Base-by-base conservation (phyloP, 2,797 vertebrate species). In the Channa striata region DNA sequence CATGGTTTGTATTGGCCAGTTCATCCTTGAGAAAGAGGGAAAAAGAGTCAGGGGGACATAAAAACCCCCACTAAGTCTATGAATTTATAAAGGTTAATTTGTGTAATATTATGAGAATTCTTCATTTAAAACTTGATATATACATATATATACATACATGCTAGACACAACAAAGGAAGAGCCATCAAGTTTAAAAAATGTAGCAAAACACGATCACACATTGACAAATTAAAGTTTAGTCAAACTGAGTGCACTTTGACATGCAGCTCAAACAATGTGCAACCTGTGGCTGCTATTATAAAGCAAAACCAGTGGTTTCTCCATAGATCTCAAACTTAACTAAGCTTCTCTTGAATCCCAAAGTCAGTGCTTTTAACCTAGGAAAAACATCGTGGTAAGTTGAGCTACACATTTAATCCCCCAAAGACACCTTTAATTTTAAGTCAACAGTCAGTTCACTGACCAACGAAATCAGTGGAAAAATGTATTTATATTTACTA, bases 21-120 rank as follows among this genome's bases (percentile, higher is more conserved):
- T 99, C 98, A 95, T 99, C 97, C 98, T 99, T 82, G 48, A 83
- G 21, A 90, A 8, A 17, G 21, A 61, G 12, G 20, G 2, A 19
- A 11, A 13, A 1, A 21, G 39, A 37, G 17, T 8, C 2, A 66
- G 20, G 13, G 23, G 4, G 5, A 19, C 5, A 34, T 4, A 59
- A 37, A 4, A 9, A 43, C 1, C 54, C 42, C 48, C 25, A 6
- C n/a, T 11, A 5, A 2, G 52, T 42, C 2, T 12, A 43, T 11
- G 16, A 21, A 23, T 11, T 23, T 17, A 59, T 30, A 2, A 56
- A 17, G 30, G 36, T 17, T 64, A n/a, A n/a, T 33, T 53, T 30
- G 7, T 21, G 39, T 6, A 49, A 54, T 7, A 39, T 40, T 8
- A 68, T 39, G 21, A 58, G 40, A 19, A 6, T 58, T 6, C 2